Base-by-base conservation (phyloP, 2,888 invertebrate genomes). In the Drosophila neutralis region DNA sequence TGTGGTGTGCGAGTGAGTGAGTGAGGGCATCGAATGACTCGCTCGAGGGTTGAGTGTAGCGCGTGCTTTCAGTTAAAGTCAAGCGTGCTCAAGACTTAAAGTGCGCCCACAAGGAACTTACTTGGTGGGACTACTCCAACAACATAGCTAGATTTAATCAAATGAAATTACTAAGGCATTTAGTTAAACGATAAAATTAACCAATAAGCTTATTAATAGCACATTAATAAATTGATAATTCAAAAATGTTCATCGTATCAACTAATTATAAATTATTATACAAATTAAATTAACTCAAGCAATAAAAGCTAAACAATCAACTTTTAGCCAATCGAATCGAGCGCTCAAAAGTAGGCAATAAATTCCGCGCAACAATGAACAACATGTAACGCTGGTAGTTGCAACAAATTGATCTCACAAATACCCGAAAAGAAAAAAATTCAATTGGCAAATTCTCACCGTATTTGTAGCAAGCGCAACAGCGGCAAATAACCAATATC, bases 31-130 rank as follows among this genome's bases (percentile, higher is more conserved):
- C 65, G 74, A 72, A 64, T 73, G 42, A 57, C 60, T 68, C 51
- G 70, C 73, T 64, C 21, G 57, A 68, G 53, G 62, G 57, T 45
- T 54, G 51, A 27, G 56, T 48, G 38, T 36, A 62, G 48, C 52
- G 53, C 63, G 52, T 77, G 76, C 61, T 60, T 69, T 21, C 36
- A 56, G 64, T 82, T 82, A 82, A 78, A 78, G 82, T 82, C 68
- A 78, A 82, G 78, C 78, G 48, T 66, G 52, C 74, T 78, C 49
- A 52, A 61, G 73, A 53, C 49, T 78, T 78, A 78, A 78, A 82
- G 78, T 68, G 82, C 60, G 81, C 48, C 53, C 53, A 35, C 36
- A 60, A 75, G 76, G 2, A 82, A 59, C 82, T 72, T 38, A 61
- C 62, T 78, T 60, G 65, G 56, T 77, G 63, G 57, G 29, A 58